These are phyloP conservation scores for Tortricodes alternella DNA, from an alignment of 2,888 invertebrate species.

Conservation along the genomic window DNA sequence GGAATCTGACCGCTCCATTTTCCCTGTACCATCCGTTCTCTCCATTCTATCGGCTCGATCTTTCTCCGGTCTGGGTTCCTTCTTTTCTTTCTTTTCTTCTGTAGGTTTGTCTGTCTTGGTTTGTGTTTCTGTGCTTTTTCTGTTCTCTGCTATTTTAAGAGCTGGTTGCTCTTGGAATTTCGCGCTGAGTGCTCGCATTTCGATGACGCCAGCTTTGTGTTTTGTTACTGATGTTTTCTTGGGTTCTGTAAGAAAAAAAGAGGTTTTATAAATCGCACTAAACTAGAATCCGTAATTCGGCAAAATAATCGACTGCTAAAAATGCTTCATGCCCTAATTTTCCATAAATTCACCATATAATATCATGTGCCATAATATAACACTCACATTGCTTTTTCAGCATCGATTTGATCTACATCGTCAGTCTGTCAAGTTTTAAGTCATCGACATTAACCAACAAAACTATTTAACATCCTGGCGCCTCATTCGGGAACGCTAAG, in stretches of 20 bases:
- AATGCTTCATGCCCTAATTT: too few species aligned
- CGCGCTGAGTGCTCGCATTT: constrained; percentile 75
- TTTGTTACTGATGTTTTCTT: constrained; percentile 60
- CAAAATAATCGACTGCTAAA: too few species aligned
- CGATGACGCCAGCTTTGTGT: constrained; percentile 74
- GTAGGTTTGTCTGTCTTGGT: constrained; percentile 48
- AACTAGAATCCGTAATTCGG: too few species aligned
- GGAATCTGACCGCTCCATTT: constrained; percentile 34
- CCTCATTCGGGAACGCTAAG: too few species aligned
- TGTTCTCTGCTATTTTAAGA: constrained; percentile 55
- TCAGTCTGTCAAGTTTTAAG: too few species aligned
- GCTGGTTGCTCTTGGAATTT: constrained; percentile 70
- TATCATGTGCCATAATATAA: too few species aligned
- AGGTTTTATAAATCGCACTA: too few species aligned
- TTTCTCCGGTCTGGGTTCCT: constrained; percentile 42
- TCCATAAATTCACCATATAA: too few species aligned
- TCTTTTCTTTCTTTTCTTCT: constrained; percentile 55
- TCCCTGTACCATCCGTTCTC: constrained; percentile 37
- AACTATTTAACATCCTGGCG: too few species aligned
- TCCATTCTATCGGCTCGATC: constrained; percentile 15
- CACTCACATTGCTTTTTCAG: too few species aligned
- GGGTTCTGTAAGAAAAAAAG: constrained; percentile 51
- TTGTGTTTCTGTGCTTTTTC: constrained; percentile 63
- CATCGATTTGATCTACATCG: too few species aligned
- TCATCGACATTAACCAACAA: too few species aligned